Conservation (phyloP, 2,113 vertebrate genomes). For the Carettochelys insculpta region DNA sequence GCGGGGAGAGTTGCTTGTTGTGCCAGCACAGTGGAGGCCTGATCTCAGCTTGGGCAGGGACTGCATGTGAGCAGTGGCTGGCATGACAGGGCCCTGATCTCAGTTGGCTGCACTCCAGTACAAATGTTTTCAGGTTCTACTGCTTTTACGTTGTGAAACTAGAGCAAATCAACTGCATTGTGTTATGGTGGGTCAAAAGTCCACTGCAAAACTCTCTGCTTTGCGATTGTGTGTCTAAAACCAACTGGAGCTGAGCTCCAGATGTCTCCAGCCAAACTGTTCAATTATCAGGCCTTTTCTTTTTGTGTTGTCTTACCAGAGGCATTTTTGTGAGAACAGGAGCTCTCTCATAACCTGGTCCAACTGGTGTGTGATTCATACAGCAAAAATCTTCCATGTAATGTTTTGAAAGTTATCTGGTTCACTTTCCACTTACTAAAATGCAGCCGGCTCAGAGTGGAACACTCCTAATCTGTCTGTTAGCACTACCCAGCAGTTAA, state of each 20-base stretch:
- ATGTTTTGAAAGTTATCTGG: background rate
- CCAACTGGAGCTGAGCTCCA: background rate
- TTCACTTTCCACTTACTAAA: background rate
- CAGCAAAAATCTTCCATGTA: background rate
- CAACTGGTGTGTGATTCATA: background rate
- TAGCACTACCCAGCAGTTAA: background rate
- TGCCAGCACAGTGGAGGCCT: too few species aligned
- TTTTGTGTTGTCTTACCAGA: background rate
- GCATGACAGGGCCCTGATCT: background rate
- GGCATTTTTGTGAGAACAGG: background rate
- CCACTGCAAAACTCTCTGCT: background rate
- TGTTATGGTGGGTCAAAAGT: background rate
- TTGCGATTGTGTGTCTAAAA: slow-evolving; percentile 1
- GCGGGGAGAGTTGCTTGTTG: background rate
- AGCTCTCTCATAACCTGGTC: background rate
- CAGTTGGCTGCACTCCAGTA: background rate
- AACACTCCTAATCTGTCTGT: background rate
- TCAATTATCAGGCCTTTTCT: background rate
- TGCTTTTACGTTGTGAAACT: background rate
- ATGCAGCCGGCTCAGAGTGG: background rate
- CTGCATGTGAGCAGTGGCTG: background rate
- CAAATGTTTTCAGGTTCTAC: background rate
- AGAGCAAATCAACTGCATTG: background rate
- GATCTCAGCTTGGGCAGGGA: background rate
- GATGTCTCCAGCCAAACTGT: background rate